Evolutionary conservation across 1,140 invertebrate genomes (phyloP).

Genomic region (Bombus pascuorum): DNA sequence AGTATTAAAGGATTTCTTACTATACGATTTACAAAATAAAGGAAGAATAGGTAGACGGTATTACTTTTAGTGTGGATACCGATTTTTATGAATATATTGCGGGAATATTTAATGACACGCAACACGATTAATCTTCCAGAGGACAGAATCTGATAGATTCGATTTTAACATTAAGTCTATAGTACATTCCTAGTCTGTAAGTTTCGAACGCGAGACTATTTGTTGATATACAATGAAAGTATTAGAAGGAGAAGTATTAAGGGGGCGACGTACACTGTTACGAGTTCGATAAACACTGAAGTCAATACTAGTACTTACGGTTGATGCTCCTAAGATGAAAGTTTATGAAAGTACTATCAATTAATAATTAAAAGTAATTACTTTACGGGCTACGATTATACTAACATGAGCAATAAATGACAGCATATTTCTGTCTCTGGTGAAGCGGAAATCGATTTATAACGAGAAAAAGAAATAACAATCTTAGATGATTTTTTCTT

Average conservation of each 20-base stretch:
- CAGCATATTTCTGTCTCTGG: constrained; percentile 51
- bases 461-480: neutral
- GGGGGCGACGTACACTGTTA: neutral
- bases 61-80: neutral
- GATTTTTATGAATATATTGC: constrained; percentile 9
- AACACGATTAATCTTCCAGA: constrained; percentile 18
- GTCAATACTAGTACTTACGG: constrained; percentile 33
- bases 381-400: constrained; percentile 49
- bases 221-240: constrained; percentile 40
- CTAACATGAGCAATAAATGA: constrained; percentile 58
- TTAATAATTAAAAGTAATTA: constrained; percentile 40
- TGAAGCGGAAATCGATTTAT: neutral
- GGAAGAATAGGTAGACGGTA: neutral
- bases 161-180: constrained; percentile 7
- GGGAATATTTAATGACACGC: neutral
- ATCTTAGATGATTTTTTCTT: constrained; percentile 23
- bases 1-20: constrained; percentile 16
- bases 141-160: neutral
- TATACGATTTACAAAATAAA: constrained; percentile 1
- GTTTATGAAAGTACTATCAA: constrained; percentile 64
- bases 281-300: constrained; percentile 46
- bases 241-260: constrained; percentile 26
- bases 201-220: constrained; percentile 1
- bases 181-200: constrained; percentile 41
- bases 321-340: constrained; percentile 42